phyloP scores from a whole-genome alignment of 2,797 vertebrate species.

The Amphiprion clarkii region DNA sequence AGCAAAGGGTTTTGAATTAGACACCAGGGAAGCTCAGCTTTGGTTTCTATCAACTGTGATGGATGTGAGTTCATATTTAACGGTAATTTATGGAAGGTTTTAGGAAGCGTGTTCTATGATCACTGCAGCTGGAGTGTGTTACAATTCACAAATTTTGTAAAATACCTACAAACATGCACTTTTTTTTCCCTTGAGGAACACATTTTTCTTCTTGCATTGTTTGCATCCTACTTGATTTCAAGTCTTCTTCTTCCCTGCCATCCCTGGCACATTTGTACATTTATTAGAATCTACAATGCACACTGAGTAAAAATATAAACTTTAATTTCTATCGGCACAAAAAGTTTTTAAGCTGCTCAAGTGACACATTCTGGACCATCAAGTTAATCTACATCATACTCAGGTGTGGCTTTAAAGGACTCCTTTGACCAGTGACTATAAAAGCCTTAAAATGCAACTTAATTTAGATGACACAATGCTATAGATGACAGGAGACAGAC shows the following conservation, averaged over 20 bases:
- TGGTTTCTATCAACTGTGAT: constrained; percentile 24
- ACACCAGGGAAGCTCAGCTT: constrained; percentile 37
- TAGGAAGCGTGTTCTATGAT: not conserved
- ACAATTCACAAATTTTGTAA: not conserved
- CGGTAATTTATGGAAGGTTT: not conserved
- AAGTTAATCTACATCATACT: too few species aligned
- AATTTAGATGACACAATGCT: too few species aligned
- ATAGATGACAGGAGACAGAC: too few species aligned
- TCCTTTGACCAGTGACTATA: too few species aligned
- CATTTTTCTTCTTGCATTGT: not conserved
- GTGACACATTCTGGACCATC: too few species aligned
- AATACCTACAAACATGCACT: not conserved
- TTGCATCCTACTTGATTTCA: not conserved
- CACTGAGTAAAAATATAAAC: too few species aligned
- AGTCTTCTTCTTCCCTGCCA: not conserved
- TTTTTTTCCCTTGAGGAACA: too few species aligned
- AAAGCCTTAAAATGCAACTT: too few species aligned
- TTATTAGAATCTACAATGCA: too few species aligned
- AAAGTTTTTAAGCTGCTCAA: too few species aligned
- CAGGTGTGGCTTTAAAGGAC: too few species aligned
- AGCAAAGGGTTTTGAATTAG: constrained; percentile 49
- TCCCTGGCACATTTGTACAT: not conserved
- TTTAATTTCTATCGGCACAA: too few species aligned
- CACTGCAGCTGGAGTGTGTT: not conserved
- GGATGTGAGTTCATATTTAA: constrained; percentile 8